These are phyloP conservation scores for Anodontia alba DNA, from an alignment of 2,888 invertebrate species.

Conservation along the genomic window DNA sequence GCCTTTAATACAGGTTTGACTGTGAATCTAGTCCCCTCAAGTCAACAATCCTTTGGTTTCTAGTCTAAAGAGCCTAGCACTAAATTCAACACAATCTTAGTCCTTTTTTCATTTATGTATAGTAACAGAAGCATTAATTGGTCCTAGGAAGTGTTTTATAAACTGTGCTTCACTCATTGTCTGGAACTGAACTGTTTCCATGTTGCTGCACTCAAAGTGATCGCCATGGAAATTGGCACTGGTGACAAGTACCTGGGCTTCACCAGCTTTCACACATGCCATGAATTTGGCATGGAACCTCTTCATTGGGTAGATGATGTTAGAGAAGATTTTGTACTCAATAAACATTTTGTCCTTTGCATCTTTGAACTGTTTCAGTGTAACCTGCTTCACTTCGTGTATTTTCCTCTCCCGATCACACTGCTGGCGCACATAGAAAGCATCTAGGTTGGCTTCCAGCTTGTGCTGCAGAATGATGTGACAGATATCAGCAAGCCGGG, in stretches of 20 bases:
- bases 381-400: slow-evolving; percentile 66
- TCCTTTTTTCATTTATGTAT: neutral
- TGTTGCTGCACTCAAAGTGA: slow-evolving; percentile 68
- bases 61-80: no score
- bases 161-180: slow-evolving; percentile 72
- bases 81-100: no score
- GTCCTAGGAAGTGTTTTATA: slow-evolving; percentile 64
- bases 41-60: no score
- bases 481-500: slow-evolving; percentile 76
- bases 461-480: slow-evolving; percentile 71
- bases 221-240: slow-evolving; percentile 76
- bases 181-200: slow-evolving; percentile 65
- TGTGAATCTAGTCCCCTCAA: no score
- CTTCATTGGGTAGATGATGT: slow-evolving; percentile 71
- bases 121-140: slow-evolving; percentile 62
- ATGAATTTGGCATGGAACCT: slow-evolving; percentile 75
- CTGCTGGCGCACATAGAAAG: slow-evolving; percentile 69
- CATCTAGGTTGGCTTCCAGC: slow-evolving; percentile 71
- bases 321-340: slow-evolving; percentile 78
- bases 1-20: no score
- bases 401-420: slow-evolving; percentile 64
- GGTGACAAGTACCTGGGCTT: slow-evolving; percentile 74
- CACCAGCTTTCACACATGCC: slow-evolving; percentile 70
- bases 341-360: slow-evolving; percentile 72
- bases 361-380: slow-evolving; percentile 60